phyloP scores from a whole-genome alignment of 2,888 invertebrate genomes.

The Perdita meconis region DNA sequence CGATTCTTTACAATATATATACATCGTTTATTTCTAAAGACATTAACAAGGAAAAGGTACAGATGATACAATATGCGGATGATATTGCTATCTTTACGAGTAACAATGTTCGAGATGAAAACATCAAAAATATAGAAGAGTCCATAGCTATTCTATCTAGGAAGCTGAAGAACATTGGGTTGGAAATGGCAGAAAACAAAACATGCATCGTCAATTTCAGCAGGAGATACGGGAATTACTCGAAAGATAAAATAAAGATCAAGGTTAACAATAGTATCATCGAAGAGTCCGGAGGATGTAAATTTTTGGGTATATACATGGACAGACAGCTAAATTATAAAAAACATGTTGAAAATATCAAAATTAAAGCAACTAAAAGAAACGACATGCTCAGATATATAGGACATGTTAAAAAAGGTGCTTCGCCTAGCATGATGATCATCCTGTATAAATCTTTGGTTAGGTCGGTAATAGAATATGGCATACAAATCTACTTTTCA shows the following conservation, averaged over 20 bases:
- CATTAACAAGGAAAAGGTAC: no score
- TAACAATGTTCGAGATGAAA: neutral
- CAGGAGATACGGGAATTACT: neutral
- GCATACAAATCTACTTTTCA: neutral
- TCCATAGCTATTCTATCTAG: neutral
- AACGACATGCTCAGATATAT: neutral
- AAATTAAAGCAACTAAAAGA: neutral
- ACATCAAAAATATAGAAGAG: neutral
- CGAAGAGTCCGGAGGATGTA: neutral
- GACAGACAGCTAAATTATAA: neutral
- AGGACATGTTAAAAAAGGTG: constrained; percentile 3
- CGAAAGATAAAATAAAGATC: neutral
- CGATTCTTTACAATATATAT: neutral
- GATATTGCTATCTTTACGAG: neutral
- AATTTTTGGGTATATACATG: neutral
- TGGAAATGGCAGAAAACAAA: neutral
- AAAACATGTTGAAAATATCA: neutral
- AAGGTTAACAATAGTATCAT: neutral
- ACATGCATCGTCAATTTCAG: neutral
- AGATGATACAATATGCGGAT: neutral
- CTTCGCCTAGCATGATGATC: neutral
- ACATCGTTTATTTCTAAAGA: neutral
- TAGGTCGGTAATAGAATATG: constrained; percentile 13
- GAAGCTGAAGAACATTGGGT: neutral
- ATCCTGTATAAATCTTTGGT: constrained; percentile 9